These are phyloP conservation scores for Drosophila diplacantha DNA, from an alignment of 2,888 invertebrate species.

Conservation along the genomic window DNA sequence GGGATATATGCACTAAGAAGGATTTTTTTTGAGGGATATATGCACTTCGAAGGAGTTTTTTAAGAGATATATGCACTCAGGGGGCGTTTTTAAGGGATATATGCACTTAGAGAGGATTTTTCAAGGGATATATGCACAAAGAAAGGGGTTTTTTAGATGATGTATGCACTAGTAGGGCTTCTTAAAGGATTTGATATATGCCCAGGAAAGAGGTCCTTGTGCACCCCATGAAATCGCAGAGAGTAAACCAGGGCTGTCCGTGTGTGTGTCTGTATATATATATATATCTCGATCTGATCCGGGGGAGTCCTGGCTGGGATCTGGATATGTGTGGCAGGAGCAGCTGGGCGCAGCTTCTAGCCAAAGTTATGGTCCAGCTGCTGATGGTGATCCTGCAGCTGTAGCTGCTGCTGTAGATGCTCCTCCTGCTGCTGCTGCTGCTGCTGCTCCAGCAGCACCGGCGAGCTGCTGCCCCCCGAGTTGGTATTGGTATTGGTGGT, in stretches of 20 bases:
- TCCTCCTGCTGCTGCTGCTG: slow-evolving; percentile 26
- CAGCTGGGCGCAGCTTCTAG: slow-evolving; percentile 10
- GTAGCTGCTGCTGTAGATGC: slow-evolving; percentile 15
- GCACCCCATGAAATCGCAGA: not conserved
- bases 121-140: too few relatives aligned
- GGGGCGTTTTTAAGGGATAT: not conserved
- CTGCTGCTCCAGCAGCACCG: slow-evolving; percentile 22
- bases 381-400: slow-evolving; percentile 40
- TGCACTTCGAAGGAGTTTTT: too few relatives aligned
- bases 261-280: not conserved
- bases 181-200: not conserved
- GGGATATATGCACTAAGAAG: too few relatives aligned
- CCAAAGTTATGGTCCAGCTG: slow-evolving; percentile 45
- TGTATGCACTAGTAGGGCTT: too few relatives aligned
- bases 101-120: not conserved
- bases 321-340: slow-evolving; percentile 23
- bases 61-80: not conserved
- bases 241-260: not conserved
- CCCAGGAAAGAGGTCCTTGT: not conserved
- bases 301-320: not conserved
- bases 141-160: too few relatives aligned
- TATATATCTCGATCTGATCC: not conserved
- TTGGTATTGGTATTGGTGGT: slow-evolving; percentile 12
- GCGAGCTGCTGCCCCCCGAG: slow-evolving; percentile 29
- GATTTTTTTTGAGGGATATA: too few relatives aligned